These are phyloP conservation scores for Sterna hirundo DNA, from an alignment of 2,113 vertebrate genomes.

Conservation along the genomic window DNA sequence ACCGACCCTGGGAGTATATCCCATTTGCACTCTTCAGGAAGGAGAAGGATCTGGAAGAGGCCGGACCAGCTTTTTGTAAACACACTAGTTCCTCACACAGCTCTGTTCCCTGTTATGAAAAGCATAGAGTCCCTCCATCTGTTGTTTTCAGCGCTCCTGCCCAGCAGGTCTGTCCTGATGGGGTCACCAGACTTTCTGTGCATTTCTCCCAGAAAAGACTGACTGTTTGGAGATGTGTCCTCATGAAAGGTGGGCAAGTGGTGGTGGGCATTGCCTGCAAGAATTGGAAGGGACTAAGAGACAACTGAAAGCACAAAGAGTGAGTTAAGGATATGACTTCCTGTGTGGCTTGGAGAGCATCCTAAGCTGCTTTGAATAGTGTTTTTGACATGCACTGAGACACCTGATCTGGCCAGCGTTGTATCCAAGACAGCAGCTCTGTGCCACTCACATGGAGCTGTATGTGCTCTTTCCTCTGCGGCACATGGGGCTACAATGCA, in stretches of 20 bases:
- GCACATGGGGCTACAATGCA: neutral
- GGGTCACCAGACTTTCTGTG: neutral
- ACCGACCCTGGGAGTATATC: neutral
- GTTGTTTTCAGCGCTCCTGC: neutral
- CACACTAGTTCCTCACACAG: neutral
- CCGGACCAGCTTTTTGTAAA: neutral
- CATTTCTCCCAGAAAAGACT: neutral
- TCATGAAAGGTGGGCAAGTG: neutral
- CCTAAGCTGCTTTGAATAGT: neutral
- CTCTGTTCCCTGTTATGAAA: neutral
- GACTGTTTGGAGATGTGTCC: neutral
- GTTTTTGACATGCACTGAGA: neutral
- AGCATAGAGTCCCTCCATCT: fast-evolving
- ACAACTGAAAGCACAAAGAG: neutral
- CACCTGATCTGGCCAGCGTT: fast-evolving
- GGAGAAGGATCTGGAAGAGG: neutral
- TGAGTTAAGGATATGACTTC: neutral
- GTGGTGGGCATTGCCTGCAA: neutral
- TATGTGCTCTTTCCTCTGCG: neutral
- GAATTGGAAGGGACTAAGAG: neutral
- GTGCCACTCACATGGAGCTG: neutral
- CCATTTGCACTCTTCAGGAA: neutral
- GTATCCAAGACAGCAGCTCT: neutral
- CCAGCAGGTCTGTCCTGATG: neutral
- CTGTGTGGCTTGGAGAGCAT: neutral